phyloP scores from a whole-genome alignment of 2,888 invertebrate genomes.

The Megastigmus dorsalis region DNA sequence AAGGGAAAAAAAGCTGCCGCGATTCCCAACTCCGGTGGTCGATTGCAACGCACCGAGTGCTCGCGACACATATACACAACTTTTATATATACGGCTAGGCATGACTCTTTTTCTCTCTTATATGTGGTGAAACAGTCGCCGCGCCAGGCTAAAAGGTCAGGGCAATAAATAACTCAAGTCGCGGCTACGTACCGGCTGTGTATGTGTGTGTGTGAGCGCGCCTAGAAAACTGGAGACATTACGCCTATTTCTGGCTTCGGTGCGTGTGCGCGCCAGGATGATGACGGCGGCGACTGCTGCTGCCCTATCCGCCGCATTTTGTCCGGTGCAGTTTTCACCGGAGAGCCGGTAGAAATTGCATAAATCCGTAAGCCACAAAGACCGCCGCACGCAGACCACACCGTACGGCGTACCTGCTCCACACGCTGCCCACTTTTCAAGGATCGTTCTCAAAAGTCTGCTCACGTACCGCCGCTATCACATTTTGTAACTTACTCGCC shows the following conservation, averaged over 20 bases:
- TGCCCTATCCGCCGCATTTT: constrained; percentile 1
- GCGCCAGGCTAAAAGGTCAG: constrained; percentile 68
- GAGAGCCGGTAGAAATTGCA: constrained; percentile 16
- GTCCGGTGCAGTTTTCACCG: constrained; percentile 12
- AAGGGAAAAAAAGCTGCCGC: neutral
- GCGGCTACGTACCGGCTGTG: constrained; percentile 59
- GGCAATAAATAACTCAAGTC: constrained; percentile 72
- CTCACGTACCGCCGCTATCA: too few relatives aligned
- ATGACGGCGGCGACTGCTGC: neutral
- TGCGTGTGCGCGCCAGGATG: too few relatives aligned
- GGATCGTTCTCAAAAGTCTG: constrained; percentile 2
- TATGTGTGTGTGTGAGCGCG: neutral
- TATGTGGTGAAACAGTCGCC: constrained; percentile 63
- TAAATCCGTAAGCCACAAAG: constrained; percentile 36
- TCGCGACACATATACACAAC: constrained; percentile 8
- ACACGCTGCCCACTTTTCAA: neutral
- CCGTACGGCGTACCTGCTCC: neutral
- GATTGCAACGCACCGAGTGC: neutral
- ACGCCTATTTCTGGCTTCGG: constrained; percentile 57
- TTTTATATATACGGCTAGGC: neutral
- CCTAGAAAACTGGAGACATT: constrained; percentile 61
- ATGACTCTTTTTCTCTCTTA: constrained; percentile 59
- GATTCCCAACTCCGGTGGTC: constrained; percentile 13
- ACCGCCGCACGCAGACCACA: neutral
- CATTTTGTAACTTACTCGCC: too few relatives aligned